Evolutionary conservation across 2,888 invertebrate species (phyloP), one percentile per base, ranked within the genome.

Genomic region (Amorpha juglandis): DNA sequence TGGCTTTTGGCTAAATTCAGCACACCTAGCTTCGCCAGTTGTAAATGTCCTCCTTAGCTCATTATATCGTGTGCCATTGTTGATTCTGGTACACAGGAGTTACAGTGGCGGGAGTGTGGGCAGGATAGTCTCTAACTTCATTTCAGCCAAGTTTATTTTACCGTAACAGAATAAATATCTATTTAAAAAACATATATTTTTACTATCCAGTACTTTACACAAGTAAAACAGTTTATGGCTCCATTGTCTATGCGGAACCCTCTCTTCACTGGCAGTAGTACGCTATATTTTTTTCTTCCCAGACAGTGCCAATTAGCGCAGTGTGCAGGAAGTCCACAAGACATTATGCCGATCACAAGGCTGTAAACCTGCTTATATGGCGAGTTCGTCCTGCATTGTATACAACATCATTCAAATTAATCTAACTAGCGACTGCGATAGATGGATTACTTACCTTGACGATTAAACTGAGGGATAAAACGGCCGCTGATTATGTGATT

Each of bases 291-390:
- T 62, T 75, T 74, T 64, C 67, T 70, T 70, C 19, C 69, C 69
- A 65, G 71, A 71, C 74, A 68, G 71, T 72, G 72, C 74, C 74
- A 78, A 77, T 77, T 77, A 77, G 74, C 68, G 67, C 62, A 55
- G 62, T 66, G 53, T 55, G 53, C 53, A 38, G 64, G 53, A 64
- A 47, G 53, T 47, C 33, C 45, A n/a, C 16, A 12, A 16, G 38
- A 58, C 21, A 42, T 58, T 58, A 58, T 19, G 58, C 58, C 38
- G 53, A 64, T 45, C 42, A 47, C 53, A 58, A 38, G 58, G 38
- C 19, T 58, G 38, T 58, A 58, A 58, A 58, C 58, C 58, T 11
- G 58, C 58, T 58, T 58, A 58, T 58, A 58, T 42, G 58, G 58
- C 42, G 58, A 16, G 19, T 35, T 38, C 58, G 19, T 58, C 42